These are phyloP conservation scores for Allolobophora icterica DNA, from an alignment of 2,888 invertebrate genomes.

Conservation along the genomic window DNA sequence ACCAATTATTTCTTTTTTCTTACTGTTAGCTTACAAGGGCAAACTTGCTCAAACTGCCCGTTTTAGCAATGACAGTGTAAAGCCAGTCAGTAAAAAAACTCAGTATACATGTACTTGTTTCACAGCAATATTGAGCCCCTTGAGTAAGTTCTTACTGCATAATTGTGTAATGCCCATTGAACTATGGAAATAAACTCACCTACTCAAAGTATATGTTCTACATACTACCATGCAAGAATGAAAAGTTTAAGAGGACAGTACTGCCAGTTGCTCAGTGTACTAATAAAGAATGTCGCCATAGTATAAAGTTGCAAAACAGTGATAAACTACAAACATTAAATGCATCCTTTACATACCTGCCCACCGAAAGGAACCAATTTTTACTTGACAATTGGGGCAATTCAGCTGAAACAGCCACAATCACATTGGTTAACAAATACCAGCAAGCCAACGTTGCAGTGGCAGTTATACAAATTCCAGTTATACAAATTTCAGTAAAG, in stretches of 20 bases:
- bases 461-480: background rate
- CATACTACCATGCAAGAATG: background rate
- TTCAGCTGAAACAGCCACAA: slow-evolving; percentile 54
- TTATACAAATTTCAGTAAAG: background rate
- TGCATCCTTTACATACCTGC: slow-evolving; percentile 70
- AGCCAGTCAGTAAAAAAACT: no score
- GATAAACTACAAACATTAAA: background rate
- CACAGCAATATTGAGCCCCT: background rate
- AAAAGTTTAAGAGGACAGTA: background rate
- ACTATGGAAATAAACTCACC: background rate
- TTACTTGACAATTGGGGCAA: slow-evolving; percentile 83
- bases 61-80: no score
- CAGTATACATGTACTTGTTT: background rate
- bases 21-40: no score
- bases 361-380: slow-evolving; percentile 91
- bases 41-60: no score
- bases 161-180: background rate
- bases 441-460: background rate
- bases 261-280: background rate
- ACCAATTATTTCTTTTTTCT: background rate
- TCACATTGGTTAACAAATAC: slow-evolving; percentile 26
- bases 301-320: background rate
- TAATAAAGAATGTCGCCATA: background rate
- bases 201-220: background rate
- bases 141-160: background rate